Conservation (phyloP, 1,140 invertebrate species). For the Meloidogyne chitwoodi region DNA sequence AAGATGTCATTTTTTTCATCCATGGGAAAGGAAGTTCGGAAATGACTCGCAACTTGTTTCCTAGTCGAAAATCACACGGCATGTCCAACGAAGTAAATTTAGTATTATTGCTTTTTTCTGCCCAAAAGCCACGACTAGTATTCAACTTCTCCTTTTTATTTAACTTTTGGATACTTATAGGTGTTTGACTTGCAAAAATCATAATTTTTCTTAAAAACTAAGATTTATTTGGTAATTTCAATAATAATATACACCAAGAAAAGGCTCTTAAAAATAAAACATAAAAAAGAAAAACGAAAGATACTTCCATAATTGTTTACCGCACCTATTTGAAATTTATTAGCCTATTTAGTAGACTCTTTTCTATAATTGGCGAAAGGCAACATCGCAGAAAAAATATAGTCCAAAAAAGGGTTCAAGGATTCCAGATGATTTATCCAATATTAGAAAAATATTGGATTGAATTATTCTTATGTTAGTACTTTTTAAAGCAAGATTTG, state of each 20-base stretch:
- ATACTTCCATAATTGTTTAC: no score
- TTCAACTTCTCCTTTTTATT: background rate
- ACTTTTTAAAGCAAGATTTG: no score
- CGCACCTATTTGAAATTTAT: no score
- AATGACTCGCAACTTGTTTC: background rate
- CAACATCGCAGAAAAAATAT: no score
- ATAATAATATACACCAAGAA: no score
- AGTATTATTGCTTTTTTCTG: background rate
- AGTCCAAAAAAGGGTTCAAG: no score
- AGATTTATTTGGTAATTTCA: background rate
- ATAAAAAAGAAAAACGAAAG: no score
- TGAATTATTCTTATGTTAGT: no score
- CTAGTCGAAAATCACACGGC: conserved; percentile 3
- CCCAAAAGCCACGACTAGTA: background rate
- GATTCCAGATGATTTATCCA: no score
- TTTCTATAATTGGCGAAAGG: no score
- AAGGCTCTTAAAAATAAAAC: no score
- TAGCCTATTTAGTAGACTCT: no score
- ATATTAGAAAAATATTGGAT: conserved; percentile 2
- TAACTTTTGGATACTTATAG: background rate
- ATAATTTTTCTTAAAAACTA: background rate
- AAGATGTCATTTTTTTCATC: background rate
- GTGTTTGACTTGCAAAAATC: background rate
- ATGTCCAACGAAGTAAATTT: background rate
- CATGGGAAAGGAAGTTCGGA: conserved; percentile 13